Base-by-base conservation (phyloP, 2,888 invertebrate genomes). In the Heliconius charithonia region DNA sequence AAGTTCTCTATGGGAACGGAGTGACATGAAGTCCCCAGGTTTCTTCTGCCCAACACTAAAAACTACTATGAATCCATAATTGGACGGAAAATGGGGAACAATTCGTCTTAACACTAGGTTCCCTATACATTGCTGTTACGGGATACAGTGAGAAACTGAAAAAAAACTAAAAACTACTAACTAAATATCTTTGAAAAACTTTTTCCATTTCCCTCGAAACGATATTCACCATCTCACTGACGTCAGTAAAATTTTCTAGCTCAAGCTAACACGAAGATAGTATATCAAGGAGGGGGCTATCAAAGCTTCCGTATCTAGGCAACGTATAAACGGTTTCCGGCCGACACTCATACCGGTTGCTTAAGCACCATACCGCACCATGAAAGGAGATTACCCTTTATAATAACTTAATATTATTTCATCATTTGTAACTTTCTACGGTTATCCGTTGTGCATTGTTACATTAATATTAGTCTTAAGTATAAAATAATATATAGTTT, bases 251-350 rank as follows among this genome's bases (percentile, higher is more conserved):
- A 45, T 45, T 74, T 27, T 74, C 65, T 69, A 45, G 69, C 69
- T 69, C 41, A 45, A 69, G 69, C 12, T 63, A 63, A 74, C 27
- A 41, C 13, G 41, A 62, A 74, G 63, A 45, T 63, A 65, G 62
- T 41, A 65, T 74, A 74, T 67, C 59, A 69, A 76, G 66, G 69
- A 76, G 56, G 37, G 32, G 56, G 67, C 66, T 67, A 76, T 76
- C 76, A 69, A 59, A 76, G 66, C 67, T 69, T 76, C 75, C 76
- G 67, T 75, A 67, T 75, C 75, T 75, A 75, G 75, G 66, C 66
- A 75, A 75, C 67, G 67, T 75, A 75, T 75, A 75, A 75, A 75
- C 67, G 67, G 76, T 69, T 76, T 76, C 76, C 76, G 66, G 67
- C 76, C 76, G 67, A 69, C 67, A 56, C 67, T 76, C 63, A 69